phyloP scores from a whole-genome alignment of 2,113 vertebrate genomes.

The Nymphicus hollandicus region DNA sequence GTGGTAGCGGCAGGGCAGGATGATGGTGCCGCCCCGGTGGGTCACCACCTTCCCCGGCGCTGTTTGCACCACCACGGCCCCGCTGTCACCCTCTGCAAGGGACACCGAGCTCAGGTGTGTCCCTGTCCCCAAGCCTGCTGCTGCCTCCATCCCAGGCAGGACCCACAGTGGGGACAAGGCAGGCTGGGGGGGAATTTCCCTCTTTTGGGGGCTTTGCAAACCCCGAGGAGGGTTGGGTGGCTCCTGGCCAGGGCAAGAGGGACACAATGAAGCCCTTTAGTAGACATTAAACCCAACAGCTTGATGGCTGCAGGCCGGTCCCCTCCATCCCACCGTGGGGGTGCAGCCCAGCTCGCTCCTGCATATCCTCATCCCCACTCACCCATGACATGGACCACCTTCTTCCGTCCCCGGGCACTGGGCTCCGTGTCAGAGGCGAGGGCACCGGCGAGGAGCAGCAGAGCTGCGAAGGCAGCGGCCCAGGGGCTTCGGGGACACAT shows the following conservation, averaged over 20 bases:
- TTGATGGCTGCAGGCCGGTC: rapidly evolving
- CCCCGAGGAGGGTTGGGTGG: rapidly evolving
- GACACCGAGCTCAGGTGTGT: background rate
- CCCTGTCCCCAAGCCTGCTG: background rate
- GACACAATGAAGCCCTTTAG: rapidly evolving
- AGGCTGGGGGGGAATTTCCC: background rate
- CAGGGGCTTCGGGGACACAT: background rate
- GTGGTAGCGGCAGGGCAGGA: slow-evolving; percentile 91
- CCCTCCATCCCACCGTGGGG: background rate
- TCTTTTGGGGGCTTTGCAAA: background rate
- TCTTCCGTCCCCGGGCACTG: slow-evolving; percentile 78
- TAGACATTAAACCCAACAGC: rapidly evolving
- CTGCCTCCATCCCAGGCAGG: background rate
- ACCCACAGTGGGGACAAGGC: rapidly evolving
- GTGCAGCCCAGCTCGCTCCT: background rate
- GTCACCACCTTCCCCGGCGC: slow-evolving; percentile 92
- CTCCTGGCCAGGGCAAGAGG: background rate
- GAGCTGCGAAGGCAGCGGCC: background rate
- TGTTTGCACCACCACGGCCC: slow-evolving; percentile 90
- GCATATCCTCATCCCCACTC: background rate
- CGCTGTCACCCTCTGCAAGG: slow-evolving; percentile 85
- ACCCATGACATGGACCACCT: slow-evolving; percentile 92
- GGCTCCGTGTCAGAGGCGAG: background rate
- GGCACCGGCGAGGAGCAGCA: slow-evolving; percentile 41
- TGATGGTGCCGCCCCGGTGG: slow-evolving; percentile 91